phyloP scores from a whole-genome alignment of 2,888 invertebrate species.

The Alsophila aescularia region DNA sequence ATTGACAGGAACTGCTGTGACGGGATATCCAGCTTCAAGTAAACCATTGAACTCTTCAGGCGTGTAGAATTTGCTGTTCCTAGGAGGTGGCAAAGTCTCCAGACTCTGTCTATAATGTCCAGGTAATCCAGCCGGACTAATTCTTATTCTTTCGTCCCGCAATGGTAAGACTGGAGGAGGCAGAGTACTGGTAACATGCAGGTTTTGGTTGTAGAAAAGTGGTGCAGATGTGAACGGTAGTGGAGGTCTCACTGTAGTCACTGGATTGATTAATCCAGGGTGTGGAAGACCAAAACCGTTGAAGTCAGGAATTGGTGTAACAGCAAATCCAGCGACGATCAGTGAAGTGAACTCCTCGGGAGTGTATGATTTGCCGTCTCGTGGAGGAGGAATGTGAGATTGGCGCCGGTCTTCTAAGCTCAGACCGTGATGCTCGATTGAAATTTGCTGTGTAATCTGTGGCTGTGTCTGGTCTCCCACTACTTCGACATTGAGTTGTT shows the following conservation, averaged over 20 bases:
- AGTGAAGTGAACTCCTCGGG: constrained; percentile 39
- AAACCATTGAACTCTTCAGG: constrained; percentile 45
- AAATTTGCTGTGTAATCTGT: constrained; percentile 21
- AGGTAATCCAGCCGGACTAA: constrained; percentile 31
- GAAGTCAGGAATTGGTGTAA: constrained; percentile 35
- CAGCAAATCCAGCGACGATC: constrained; percentile 35
- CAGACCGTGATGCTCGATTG: constrained; percentile 32
- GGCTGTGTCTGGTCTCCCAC: constrained; percentile 4
- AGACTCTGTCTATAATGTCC: constrained; percentile 33
- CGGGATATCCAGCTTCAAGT: constrained; percentile 43
- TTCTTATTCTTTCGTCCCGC: constrained; percentile 24
- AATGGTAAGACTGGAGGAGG: constrained; percentile 22
- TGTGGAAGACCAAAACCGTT: background rate
- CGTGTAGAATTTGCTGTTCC: constrained; percentile 43
- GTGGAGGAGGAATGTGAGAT: constrained; percentile 34
- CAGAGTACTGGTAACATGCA: constrained; percentile 20
- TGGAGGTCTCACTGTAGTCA: constrained; percentile 13
- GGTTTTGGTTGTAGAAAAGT: constrained; percentile 19
- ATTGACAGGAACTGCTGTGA: constrained; percentile 42
- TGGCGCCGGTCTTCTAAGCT: constrained; percentile 35
- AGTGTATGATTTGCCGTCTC: constrained; percentile 37
- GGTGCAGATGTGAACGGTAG: constrained; percentile 3
- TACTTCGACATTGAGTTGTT: constrained; percentile 25
- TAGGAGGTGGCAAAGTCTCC: constrained; percentile 43
- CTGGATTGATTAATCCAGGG: constrained; percentile 3